phyloP scores from a whole-genome alignment of 2,888 invertebrate genomes.

The Penaeus monodon region DNA sequence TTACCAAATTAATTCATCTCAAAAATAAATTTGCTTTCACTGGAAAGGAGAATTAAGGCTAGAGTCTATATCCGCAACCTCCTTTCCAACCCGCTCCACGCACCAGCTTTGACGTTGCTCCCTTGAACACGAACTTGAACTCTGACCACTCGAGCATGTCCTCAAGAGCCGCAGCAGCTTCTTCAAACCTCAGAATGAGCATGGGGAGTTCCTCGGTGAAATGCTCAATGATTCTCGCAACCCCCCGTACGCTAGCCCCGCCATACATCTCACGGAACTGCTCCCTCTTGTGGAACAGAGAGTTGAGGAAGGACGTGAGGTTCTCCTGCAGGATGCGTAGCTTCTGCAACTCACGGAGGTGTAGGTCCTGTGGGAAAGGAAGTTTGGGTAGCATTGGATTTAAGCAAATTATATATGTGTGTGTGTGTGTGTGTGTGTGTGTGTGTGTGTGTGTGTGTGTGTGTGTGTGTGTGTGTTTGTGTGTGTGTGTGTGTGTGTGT shows the following conservation, averaged over 20 bases:
- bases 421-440: too few species aligned
- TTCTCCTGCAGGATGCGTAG: slow-evolving; percentile 74
- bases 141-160: slow-evolving; percentile 77
- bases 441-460: too few species aligned
- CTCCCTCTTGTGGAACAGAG: slow-evolving; percentile 75
- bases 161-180: slow-evolving; percentile 76
- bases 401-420: too few species aligned
- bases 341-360: slow-evolving; percentile 74
- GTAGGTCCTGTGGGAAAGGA: slow-evolving; percentile 70
- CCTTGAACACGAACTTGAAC: slow-evolving; percentile 77
- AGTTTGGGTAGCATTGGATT: slow-evolving; percentile 22
- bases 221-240: slow-evolving; percentile 76
- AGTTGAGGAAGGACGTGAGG: slow-evolving; percentile 73
- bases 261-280: slow-evolving; percentile 76
- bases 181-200: slow-evolving; percentile 76
- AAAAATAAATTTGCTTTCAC: too few species aligned
- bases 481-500: too few species aligned
- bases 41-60: too few species aligned
- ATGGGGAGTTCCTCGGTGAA: slow-evolving; percentile 77
- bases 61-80: too few species aligned
- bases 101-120: slow-evolving; percentile 78
- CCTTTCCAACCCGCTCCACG: slow-evolving; percentile 67
- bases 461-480: too few species aligned
- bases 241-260: slow-evolving; percentile 75
- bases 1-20: too few species aligned